These are phyloP conservation scores for Melangyna quadrimaculata DNA, from an alignment of 2,888 invertebrate species.

Conservation along the genomic window DNA sequence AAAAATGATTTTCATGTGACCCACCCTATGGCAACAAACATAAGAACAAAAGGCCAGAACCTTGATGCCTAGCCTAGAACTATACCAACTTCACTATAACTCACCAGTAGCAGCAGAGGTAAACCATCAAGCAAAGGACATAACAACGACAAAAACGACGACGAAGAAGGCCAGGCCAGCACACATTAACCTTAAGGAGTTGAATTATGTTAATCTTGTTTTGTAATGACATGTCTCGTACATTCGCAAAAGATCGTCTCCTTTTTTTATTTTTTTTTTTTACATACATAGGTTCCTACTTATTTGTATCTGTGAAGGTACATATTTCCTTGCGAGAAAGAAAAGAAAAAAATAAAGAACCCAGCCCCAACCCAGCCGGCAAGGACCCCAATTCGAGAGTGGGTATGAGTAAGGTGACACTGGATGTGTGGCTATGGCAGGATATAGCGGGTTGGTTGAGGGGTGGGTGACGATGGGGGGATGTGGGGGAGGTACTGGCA, in stretches of 20 bases:
- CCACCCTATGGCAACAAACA: neutral
- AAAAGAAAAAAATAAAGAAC: neutral
- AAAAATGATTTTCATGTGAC: neutral
- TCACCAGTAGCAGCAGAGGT: neutral
- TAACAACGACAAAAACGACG: neutral
- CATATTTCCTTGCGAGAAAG: neutral
- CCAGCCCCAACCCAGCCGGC: neutral
- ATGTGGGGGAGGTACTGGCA: conserved; percentile 3
- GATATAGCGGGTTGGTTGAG: neutral
- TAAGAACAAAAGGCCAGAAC: neutral
- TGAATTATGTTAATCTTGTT: conserved; percentile 69
- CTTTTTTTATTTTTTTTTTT: neutral
- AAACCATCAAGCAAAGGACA: neutral
- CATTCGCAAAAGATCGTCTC: conserved; percentile 52
- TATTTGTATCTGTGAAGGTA: neutral
- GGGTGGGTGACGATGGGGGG: neutral
- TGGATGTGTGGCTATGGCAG: conserved; percentile 7
- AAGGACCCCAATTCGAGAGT: conserved; percentile 24
- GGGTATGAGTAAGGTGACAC: conserved; percentile 31
- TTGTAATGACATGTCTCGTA: conserved; percentile 67
- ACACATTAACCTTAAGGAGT: conserved; percentile 62
- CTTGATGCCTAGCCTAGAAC: neutral
- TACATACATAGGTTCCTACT: neutral
- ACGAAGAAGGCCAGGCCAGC: conserved; percentile 37
- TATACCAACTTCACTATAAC: neutral